phyloP scores from a whole-genome alignment of 2,888 invertebrate species.

The Dyspetes luteomarginatus region DNA sequence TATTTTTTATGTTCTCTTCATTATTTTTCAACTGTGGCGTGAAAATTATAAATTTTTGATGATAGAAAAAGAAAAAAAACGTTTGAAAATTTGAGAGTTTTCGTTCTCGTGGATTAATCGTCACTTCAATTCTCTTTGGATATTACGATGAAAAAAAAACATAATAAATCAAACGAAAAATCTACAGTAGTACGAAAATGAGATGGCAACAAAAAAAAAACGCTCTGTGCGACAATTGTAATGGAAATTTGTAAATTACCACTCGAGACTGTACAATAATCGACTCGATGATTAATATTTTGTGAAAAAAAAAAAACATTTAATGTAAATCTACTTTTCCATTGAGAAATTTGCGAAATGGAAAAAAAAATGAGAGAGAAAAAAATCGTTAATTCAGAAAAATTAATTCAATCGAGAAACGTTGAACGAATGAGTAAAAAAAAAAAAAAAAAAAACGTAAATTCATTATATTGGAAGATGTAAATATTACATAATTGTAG shows the following conservation, averaged over 20 bases:
- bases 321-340: slow-evolving; percentile 60
- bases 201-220: neutral
- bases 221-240: neutral
- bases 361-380: slow-evolving; percentile 9
- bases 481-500: slow-evolving; percentile 64
- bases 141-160: slow-evolving; percentile 25
- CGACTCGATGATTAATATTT: slow-evolving; percentile 61
- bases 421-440: slow-evolving; percentile 24
- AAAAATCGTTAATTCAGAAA: neutral
- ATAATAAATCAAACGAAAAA: neutral
- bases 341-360: slow-evolving; percentile 47
- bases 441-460: no score
- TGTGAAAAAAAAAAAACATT: slow-evolving; percentile 35
- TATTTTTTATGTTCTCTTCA: neutral
- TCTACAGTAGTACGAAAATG: neutral
- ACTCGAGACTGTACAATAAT: slow-evolving; percentile 64
- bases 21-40: neutral
- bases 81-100: slow-evolving; percentile 8
- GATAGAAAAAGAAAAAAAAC: slow-evolving; percentile 3
- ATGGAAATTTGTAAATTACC: slow-evolving; percentile 64
- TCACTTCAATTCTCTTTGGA: slow-evolving; percentile 42
- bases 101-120: slow-evolving; percentile 8
- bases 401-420: slow-evolving; percentile 23
- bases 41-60: neutral
- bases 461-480: slow-evolving; percentile 62